Evolutionary conservation across 2,888 invertebrate genomes (phyloP).

Genomic region (Synanthedon andrenaeformis): DNA sequence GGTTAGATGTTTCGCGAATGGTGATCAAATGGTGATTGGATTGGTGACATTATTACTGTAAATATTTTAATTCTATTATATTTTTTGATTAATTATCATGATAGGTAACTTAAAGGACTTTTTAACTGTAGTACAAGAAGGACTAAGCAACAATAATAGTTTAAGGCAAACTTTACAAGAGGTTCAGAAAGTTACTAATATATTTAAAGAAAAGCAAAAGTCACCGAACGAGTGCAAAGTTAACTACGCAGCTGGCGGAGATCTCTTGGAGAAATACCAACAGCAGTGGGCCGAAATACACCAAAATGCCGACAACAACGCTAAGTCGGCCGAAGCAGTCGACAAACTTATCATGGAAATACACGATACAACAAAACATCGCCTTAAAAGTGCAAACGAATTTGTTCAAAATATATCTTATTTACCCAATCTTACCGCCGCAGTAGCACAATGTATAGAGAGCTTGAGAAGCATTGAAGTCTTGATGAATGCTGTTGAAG

Average conservation of each 20-base stretch:
- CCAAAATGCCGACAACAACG: constrained; percentile 76
- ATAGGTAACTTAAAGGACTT: constrained; percentile 62
- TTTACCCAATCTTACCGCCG: constrained; percentile 46
- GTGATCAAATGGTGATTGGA: too few relatives aligned
- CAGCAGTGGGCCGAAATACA: constrained; percentile 79
- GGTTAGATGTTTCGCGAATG: too few relatives aligned
- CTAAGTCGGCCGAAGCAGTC: constrained; percentile 69
- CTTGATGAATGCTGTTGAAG: constrained; percentile 74
- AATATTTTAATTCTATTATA: too few relatives aligned
- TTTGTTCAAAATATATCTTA: constrained; percentile 41
- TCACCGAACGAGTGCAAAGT: constrained; percentile 41
- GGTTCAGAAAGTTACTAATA: constrained; percentile 54
- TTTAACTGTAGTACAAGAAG: constrained; percentile 61
- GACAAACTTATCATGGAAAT: constrained; percentile 51
- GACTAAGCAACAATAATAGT: constrained; percentile 48
- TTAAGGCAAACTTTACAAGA: constrained; percentile 53
- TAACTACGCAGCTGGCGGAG: constrained; percentile 74
- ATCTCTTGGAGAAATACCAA: constrained; percentile 77
- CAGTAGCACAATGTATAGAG: constrained; percentile 63
- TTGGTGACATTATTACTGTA: too few relatives aligned
- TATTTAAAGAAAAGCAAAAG: constrained; percentile 54
- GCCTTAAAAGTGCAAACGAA: constrained; percentile 43
- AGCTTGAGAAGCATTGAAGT: constrained; percentile 66
- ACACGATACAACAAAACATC: constrained; percentile 34
- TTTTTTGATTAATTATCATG: constrained; percentile 22